Base-by-base conservation (phyloP, 92 coral and sea anemone genomes). In the Micromussa lordhowensis region DNA sequence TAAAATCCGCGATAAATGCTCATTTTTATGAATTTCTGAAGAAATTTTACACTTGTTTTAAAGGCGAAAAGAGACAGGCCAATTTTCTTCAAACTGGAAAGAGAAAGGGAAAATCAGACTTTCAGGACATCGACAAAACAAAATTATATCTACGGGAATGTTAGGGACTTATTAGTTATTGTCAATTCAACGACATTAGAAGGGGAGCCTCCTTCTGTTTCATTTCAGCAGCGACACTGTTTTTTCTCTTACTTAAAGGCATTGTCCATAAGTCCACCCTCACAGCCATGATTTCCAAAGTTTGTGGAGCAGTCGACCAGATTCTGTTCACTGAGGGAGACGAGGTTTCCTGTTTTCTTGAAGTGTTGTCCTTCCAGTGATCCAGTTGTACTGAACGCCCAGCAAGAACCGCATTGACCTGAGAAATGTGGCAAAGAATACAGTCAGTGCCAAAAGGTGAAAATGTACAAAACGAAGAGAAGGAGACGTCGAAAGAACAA, bases 361-460 rank as follows among this genome's bases (percentile, higher is more conserved):
- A 96, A 96, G 93, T 96, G 99, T 44, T 96, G 99, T 89, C 99
- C 98, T 77, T 96, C 99, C 31, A 96, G 90, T 2, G 99, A 96
- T 66, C 99, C 99, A 34, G 99, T 96, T 63, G 99, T 28, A 79
- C 99, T 96, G 87, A 96, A 96, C 0, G 99, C 96, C 99, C 99
- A 96, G 92, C 98, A 95, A 10, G 99, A 96, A 64, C 99, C 98
- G 69, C 99, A 96, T 49, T 96, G 98, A 8, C 78, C 99, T 96
- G 78, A 29, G 21, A 24, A 24, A 36, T 5, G 22, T 8, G 8
- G 11, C 4, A 79, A 54, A 9, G 51, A 75, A 48, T 17, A 30
- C 14, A 36, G 24, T 63, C 61, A 18, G 61, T 55, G 16, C 16
- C 16, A 21, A n/a, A n/a, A 59, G 10, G 66, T 2, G 0, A 21